phyloP scores from a whole-genome alignment of 2,888 invertebrate species.

The Cosmia pyralina region DNA sequence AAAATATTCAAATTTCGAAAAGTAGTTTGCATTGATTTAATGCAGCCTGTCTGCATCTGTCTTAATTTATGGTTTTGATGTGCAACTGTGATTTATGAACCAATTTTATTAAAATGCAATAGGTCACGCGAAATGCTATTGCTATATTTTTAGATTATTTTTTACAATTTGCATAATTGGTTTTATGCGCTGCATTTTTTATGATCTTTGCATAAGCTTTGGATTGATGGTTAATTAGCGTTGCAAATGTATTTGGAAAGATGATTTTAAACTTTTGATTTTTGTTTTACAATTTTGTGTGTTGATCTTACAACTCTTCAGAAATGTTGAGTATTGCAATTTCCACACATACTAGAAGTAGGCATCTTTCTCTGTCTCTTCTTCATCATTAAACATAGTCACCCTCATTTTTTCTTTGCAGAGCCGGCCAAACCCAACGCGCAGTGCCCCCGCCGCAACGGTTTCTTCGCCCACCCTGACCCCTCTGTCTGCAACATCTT shows the following conservation, averaged over 20 bases:
- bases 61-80: constrained; percentile 62
- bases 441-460: constrained; percentile 95
- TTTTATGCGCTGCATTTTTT: constrained; percentile 15
- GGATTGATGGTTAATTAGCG: not conserved
- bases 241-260: constrained; percentile 1
- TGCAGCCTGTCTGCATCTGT: constrained; percentile 57
- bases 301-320: not conserved
- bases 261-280: not conserved
- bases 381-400: not conserved
- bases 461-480: constrained; percentile 97
- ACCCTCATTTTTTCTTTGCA: constrained; percentile 73
- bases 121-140: constrained; percentile 45
- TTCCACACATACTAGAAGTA: not conserved
- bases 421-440: constrained; percentile 93
- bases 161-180: constrained; percentile 14
- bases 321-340: not conserved
- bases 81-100: constrained; percentile 46
- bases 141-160: constrained; percentile 29
- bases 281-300: not conserved
- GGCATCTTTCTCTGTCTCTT: not conserved
- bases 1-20: constrained; percentile 63
- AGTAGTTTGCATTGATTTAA: constrained; percentile 67
- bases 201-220: constrained; percentile 21
- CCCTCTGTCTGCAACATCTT: constrained; percentile 95
- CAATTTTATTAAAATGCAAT: constrained; percentile 46